These are phyloP conservation scores for Acipenser oxyrinchus DNA, from an alignment of 2,797 vertebrate genomes.

Conservation along the genomic window DNA sequence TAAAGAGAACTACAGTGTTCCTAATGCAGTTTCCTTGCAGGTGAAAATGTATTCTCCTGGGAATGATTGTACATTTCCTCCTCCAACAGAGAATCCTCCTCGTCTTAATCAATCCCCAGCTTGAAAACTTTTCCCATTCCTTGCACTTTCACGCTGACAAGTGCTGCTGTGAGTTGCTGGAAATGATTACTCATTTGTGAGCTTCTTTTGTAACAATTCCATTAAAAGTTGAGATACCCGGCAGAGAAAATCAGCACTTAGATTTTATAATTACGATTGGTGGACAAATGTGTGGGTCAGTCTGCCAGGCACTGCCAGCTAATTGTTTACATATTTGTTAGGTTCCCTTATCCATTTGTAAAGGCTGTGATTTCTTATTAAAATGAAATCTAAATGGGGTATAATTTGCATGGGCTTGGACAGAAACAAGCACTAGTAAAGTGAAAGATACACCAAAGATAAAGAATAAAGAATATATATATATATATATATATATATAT, in stretches of 20 bases:
- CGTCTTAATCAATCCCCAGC: slow-evolving; percentile 80
- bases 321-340: slow-evolving; percentile 15
- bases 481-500: no score
- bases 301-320: slow-evolving; percentile 20
- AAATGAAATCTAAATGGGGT: neutral
- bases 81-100: slow-evolving; percentile 77
- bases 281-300: slow-evolving; percentile 54
- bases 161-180: slow-evolving; percentile 74
- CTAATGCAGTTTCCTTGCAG: slow-evolving; percentile 67
- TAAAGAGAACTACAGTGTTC: slow-evolving; percentile 59
- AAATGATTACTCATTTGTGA: slow-evolving; percentile 84
- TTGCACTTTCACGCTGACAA: slow-evolving; percentile 71
- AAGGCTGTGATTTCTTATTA: neutral
- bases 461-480: no score
- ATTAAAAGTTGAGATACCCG: slow-evolving; percentile 68
- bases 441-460: no score
- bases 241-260: slow-evolving; percentile 61
- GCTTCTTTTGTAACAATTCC: slow-evolving; percentile 87
- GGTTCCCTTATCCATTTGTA: neutral
- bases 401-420: no score
- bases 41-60: slow-evolving; percentile 90
- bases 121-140: slow-evolving; percentile 77
- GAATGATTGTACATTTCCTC: slow-evolving; percentile 68
- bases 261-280: slow-evolving; percentile 76
- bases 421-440: no score